Evolutionary conservation across 2,113 vertebrate species (phyloP), one percentile per base, ranked within the genome.

Genomic region (Mohoua ochrocephala): DNA sequence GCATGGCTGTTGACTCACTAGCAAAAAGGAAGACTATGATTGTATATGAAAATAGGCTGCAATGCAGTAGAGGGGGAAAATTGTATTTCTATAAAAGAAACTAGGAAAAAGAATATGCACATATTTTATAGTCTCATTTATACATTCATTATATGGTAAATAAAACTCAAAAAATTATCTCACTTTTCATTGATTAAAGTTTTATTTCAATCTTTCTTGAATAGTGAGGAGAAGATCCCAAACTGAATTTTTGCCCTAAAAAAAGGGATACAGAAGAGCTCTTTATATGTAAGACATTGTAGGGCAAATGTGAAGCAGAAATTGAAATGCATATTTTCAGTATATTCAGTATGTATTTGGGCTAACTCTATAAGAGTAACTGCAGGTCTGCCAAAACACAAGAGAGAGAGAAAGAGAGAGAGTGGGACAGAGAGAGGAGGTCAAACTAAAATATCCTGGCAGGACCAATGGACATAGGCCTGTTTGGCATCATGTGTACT

Each of bases 1-100:
- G 11, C 28, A 69, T 11, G 26, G 54, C 63, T 86, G 45, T 73
- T 95, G 65, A 89, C 52, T 85, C 70, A 76, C 31, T 52, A 37
- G 54, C 15, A 65, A 45, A 92, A 96, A 75, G 39, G 21, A 83
- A 73, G 54, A 61, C 35, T 93, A 24, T 90, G 69, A 83, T 30
- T 94, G 23, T 53, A 8, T 83, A 61, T 57, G 50, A 65, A 85
- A 90, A 93, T 61, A 85, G 31, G 16, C 6, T 65, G 21, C 37
- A 61, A 35, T 33, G 63, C 41, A 90, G 69, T 8, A 61, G 35
- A 50, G 41, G 5, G 24, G n/a, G 3, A 15, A 71, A 81, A 76
- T 1, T 64, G 5, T 69, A 53, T 88, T 92, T 76, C n/a, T 87
- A 12, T 24, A 77, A 37, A 85, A 49, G 47, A 30, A 80, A 20